These are phyloP conservation scores for Corvus moneduloides DNA, from an alignment of 2,113 vertebrate species.

Conservation along the genomic window DNA sequence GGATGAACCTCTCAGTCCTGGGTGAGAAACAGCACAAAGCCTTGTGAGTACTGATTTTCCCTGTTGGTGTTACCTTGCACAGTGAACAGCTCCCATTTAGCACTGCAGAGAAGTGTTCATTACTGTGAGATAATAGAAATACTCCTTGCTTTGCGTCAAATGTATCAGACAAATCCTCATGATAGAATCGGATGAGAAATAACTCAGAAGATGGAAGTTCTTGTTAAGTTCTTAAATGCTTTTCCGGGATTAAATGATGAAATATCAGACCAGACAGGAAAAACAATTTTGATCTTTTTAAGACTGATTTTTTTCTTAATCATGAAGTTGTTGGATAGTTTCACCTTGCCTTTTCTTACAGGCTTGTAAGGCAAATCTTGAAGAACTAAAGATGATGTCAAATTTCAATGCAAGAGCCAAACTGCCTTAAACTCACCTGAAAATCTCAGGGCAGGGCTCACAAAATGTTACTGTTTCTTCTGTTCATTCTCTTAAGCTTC, in stretches of 20 bases:
- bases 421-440: neutral
- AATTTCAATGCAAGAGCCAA: neutral
- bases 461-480: neutral
- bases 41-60: neutral
- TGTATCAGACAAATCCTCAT: neutral
- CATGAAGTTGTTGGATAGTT: neutral
- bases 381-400: neutral
- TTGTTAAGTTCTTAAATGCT: neutral
- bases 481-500: neutral
- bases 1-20: neutral
- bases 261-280: neutral
- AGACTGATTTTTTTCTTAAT: neutral
- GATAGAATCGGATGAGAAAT: neutral
- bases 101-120: neutral
- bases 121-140: neutral
- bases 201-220: neutral
- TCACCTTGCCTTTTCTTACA: neutral
- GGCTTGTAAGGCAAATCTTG: neutral
- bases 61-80: neutral
- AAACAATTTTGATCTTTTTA: neutral
- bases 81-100: neutral
- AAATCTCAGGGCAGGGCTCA: neutral
- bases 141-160: neutral
- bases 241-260: neutral
- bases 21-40: neutral